Conservation (phyloP, 2,113 vertebrate species). For the Myrmecobius fasciatus region DNA sequence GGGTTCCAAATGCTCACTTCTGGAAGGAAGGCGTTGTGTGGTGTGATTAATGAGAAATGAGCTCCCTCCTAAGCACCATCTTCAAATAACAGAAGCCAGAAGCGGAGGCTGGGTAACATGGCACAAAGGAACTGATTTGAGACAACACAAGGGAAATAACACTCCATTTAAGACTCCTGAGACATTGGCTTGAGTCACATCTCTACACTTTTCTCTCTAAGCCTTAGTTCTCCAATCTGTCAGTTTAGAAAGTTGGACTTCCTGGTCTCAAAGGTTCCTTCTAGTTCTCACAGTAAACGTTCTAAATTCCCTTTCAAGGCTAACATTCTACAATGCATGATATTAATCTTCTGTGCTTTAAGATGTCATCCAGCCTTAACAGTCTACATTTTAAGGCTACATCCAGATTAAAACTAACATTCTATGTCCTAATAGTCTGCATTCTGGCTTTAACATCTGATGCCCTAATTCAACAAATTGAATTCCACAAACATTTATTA, state of each 20-base stretch:
- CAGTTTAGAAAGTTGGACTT: neutral
- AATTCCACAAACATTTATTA: neutral
- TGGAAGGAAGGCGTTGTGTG: fast-evolving
- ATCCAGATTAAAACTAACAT: neutral
- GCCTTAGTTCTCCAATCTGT: neutral
- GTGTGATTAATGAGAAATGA: constrained; percentile 5
- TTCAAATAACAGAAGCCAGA: neutral
- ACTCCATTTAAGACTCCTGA: neutral
- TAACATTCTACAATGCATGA: neutral
- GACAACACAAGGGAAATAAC: neutral
- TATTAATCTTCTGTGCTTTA: neutral
- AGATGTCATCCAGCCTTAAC: neutral
- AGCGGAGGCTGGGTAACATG: neutral
- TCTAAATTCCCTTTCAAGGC: neutral
- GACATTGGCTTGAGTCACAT: neutral
- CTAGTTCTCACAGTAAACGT: neutral
- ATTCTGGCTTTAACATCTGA: neutral
- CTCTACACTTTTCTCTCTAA: neutral
- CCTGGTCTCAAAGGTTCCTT: neutral
- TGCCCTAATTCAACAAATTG: neutral
- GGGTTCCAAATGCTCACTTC: fast-evolving
- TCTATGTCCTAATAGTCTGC: neutral
- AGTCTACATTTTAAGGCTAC: neutral
- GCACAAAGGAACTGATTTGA: neutral
- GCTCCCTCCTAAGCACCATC: neutral